Percentiles rank a stretch among this genome's conserved stretches.
Evolutionary conservation across 2,888 invertebrate genomes (phyloP).

Genomic region (Cephus pygmeus): DNA sequence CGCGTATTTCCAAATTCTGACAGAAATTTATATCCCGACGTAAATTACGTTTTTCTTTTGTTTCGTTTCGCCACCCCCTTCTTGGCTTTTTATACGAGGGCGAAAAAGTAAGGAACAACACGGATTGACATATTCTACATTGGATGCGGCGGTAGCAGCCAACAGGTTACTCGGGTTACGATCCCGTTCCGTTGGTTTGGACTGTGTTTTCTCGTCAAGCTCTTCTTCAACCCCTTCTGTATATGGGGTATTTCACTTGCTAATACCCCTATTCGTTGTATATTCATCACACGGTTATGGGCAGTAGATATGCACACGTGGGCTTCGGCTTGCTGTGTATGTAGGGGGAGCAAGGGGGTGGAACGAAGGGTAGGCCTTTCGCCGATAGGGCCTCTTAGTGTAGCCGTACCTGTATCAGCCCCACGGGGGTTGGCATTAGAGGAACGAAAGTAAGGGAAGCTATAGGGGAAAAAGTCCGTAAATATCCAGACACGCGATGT

Average conservation of each 20-base stretch:
- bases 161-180: slow-evolving; percentile 7
- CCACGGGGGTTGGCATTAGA: slow-evolving; percentile 4
- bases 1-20: neutral
- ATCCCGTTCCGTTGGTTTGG: slow-evolving; percentile 19
- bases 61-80: neutral
- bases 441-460: neutral
- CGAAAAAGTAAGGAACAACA: neutral
- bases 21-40: neutral
- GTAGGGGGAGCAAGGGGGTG: neutral
- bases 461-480: slow-evolving; percentile 16
- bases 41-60: neutral
- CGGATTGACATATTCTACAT: neutral
- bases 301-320: neutral
- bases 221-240: slow-evolving; percentile 24
- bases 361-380: neutral
- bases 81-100: neutral
- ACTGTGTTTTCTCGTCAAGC: slow-evolving; percentile 38
- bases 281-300: slow-evolving; percentile 40
- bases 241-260: slow-evolving; percentile 49
- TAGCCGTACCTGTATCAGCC: slow-evolving; percentile 3
- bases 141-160: neutral
- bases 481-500: slow-evolving; percentile 18
- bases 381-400: neutral
- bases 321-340: neutral
- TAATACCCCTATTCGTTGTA: slow-evolving; percentile 54